Conservation (phyloP, 1,140 invertebrate species). For the Cotesia vestalis region DNA sequence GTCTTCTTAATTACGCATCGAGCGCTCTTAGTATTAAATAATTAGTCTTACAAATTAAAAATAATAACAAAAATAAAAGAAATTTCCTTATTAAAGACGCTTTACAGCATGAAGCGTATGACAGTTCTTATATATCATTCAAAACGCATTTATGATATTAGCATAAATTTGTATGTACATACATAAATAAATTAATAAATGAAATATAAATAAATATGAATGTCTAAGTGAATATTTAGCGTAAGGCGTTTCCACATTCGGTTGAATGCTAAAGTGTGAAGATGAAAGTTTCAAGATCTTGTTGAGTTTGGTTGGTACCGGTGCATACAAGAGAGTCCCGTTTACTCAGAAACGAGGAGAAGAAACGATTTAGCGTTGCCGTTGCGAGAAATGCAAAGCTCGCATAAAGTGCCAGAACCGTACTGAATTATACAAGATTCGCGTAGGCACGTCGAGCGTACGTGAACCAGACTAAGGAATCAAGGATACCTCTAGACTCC, state of each 20-base stretch:
- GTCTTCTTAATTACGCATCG: no score
- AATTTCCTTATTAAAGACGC: no score
- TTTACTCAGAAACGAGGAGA: slow-evolving; percentile 3
- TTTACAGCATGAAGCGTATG: no score
- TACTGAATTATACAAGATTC: slow-evolving; percentile 56
- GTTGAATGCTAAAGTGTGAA: neutral
- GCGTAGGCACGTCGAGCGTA: slow-evolving; percentile 22
- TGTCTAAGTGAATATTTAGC: neutral
- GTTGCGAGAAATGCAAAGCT: slow-evolving; percentile 13
- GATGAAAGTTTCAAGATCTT: slow-evolving; percentile 3
- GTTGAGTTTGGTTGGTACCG: neutral
- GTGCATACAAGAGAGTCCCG: neutral
- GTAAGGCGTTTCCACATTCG: neutral
- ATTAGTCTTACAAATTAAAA: no score
- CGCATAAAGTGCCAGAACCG: slow-evolving; percentile 57
- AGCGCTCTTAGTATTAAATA: no score
- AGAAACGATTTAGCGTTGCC: neutral
- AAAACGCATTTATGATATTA: no score
- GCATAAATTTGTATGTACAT: neutral
- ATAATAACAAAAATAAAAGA: no score
- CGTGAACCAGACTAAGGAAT: slow-evolving; percentile 38
- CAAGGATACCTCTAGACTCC: neutral
- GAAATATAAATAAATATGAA: neutral
- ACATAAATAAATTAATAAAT: neutral
- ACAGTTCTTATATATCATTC: no score